Evolutionary conservation across 2,113 vertebrate genomes (phyloP).

Genomic region (Myotis davidii): DNA sequence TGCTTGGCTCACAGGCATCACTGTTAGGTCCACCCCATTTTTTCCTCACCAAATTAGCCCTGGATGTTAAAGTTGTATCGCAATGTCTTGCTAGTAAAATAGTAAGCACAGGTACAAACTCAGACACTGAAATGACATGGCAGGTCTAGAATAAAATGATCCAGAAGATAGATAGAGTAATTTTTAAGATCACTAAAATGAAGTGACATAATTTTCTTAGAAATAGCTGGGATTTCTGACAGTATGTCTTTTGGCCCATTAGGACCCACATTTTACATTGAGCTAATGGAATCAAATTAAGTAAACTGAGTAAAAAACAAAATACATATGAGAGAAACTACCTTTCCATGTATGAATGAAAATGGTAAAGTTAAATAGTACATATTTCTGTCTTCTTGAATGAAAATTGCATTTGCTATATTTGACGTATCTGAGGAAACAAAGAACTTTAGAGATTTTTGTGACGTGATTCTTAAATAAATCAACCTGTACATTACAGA

Average conservation of each 20-base stretch:
- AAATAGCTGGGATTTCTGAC: not conserved
- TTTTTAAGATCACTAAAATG: slow-evolving; percentile 23
- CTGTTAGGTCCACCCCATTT: not conserved
- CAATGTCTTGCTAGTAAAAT: not conserved
- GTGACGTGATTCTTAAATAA: not conserved
- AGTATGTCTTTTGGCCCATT: not conserved
- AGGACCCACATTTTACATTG: not conserved
- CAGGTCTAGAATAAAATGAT: not conserved
- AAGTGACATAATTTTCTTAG: not conserved
- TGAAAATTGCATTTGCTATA: not conserved
- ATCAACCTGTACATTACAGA: not conserved
- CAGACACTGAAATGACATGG: not conserved
- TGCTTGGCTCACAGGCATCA: not conserved
- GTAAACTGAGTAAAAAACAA: not conserved
- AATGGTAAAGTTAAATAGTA: not conserved
- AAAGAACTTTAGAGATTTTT: not conserved
- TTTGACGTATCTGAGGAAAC: not conserved
- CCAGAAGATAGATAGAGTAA: not conserved
- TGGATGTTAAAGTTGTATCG: not conserved
- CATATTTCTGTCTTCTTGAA: not conserved
- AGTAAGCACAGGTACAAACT: not conserved
- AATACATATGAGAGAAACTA: not conserved
- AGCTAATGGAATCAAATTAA: slow-evolving; percentile 8
- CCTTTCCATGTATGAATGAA: not conserved
- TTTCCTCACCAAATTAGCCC: not conserved